Evolutionary conservation across 2,113 vertebrate species (phyloP).

Genomic region (Microtus ochrogaster): DNA sequence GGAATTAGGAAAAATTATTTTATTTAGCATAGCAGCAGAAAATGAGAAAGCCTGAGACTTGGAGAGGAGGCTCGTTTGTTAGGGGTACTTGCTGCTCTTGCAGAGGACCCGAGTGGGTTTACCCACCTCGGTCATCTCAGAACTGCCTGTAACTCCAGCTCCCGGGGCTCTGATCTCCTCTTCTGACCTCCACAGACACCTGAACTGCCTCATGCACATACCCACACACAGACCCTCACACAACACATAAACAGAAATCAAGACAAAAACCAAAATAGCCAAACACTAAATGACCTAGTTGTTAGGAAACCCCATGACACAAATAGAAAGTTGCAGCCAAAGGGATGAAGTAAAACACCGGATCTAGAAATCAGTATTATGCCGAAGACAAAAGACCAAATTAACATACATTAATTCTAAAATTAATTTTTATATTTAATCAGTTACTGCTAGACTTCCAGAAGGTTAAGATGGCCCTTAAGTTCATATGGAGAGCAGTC

Average conservation of each 20-base stretch:
- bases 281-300: not conserved
- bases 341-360: not conserved
- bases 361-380: not conserved
- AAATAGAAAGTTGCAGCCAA: not conserved
- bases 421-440: not conserved
- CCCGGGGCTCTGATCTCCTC: accelerated
- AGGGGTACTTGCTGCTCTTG: not conserved
- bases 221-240: not conserved
- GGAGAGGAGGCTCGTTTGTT: too few relatives aligned
- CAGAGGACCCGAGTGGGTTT: not conserved
- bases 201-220: not conserved
- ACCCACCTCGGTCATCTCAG: not conserved
- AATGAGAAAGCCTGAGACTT: not conserved
- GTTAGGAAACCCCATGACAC: not conserved
- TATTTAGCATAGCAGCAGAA: not conserved
- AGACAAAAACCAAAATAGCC: too few relatives aligned
- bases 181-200: not conserved
- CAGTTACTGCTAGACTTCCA: not conserved
- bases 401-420: not conserved
- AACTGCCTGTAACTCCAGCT: not conserved
- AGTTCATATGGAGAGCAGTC: not conserved
- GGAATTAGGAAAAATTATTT: conserved; percentile 28
- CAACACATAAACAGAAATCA: not conserved
- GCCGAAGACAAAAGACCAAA: not conserved
- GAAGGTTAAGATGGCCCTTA: not conserved